Percentiles rank a stretch among this genome's conserved stretches.
Evolutionary conservation across 2,797 vertebrate genomes (phyloP).

Genomic region (Leptatherina wallacei): DNA sequence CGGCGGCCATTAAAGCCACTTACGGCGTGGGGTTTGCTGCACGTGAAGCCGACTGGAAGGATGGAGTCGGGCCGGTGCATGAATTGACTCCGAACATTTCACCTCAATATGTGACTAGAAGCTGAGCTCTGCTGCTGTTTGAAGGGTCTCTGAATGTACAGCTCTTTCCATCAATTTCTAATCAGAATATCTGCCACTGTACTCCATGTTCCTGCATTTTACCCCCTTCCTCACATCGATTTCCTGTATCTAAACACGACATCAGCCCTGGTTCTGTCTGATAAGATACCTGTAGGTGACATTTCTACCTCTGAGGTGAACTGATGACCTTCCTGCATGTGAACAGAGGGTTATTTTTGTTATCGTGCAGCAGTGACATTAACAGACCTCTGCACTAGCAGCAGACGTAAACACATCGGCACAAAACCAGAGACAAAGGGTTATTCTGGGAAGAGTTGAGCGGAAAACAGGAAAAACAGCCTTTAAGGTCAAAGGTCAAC

Average conservation of each 20-base stretch:
- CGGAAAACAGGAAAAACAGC: not conserved
- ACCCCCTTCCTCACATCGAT: not conserved
- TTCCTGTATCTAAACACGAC: constrained; percentile 6
- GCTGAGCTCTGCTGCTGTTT: constrained; percentile 24
- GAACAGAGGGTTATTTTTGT: not conserved
- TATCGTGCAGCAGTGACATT: not conserved
- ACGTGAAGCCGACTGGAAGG: not conserved
- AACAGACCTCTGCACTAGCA: not conserved
- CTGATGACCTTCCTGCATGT: not conserved
- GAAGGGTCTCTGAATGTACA: not conserved
- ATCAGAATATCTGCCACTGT: constrained; percentile 5
- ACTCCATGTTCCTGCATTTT: not conserved
- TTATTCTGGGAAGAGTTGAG: not conserved
- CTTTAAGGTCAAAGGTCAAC: not conserved
- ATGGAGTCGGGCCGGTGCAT: constrained; percentile 5
- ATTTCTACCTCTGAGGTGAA: not conserved
- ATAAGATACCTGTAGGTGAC: not conserved
- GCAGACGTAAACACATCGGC: not conserved
- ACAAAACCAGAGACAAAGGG: constrained; percentile 2
- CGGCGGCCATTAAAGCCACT: constrained; percentile 20
- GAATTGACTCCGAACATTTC: constrained; percentile 33
- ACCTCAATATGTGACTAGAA: constrained; percentile 51
- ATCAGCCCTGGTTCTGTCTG: not conserved
- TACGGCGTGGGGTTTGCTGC: not conserved
- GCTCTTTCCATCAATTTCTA: constrained; percentile 8